Evolutionary conservation across 1,140 invertebrate species (phyloP).

Genomic region (Nylanderia fulva): DNA sequence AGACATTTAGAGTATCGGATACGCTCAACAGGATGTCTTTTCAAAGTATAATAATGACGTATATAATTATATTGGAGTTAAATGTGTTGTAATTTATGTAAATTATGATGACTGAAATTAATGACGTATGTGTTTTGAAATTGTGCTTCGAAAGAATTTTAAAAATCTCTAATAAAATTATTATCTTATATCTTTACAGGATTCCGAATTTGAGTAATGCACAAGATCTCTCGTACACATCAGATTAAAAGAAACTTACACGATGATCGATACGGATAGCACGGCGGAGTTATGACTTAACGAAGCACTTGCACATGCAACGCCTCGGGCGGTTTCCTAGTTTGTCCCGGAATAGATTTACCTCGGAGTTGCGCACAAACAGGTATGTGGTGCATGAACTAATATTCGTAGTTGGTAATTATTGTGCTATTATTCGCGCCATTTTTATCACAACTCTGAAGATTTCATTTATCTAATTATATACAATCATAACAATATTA

Average conservation of each 20-base stretch:
- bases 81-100: not conserved
- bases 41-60: conserved; percentile 24
- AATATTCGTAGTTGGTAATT: conserved; percentile 42
- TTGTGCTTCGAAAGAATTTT: not conserved
- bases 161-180: conserved; percentile 12
- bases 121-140: not conserved
- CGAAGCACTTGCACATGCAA: conserved; percentile 38
- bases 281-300: conserved; percentile 39
- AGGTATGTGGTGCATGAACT: conserved; percentile 5
- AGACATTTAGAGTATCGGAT: not conserved
- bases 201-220: not conserved
- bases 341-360: conserved; percentile 35
- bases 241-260: conserved; percentile 31
- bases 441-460: conserved; percentile 4
- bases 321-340: conserved; percentile 44
- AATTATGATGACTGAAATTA: not conserved
- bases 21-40: not conserved
- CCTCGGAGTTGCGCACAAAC: conserved; percentile 22
- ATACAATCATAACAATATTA: not conserved
- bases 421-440: conserved; percentile 31
- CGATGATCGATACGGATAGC: conserved; percentile 18
- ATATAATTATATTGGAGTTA: not conserved
- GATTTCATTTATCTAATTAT: conserved; percentile 15
- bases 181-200: not conserved
- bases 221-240: not conserved